Conservation (phyloP, 2,797 vertebrate species). For the Perodicticus potto region DNA sequence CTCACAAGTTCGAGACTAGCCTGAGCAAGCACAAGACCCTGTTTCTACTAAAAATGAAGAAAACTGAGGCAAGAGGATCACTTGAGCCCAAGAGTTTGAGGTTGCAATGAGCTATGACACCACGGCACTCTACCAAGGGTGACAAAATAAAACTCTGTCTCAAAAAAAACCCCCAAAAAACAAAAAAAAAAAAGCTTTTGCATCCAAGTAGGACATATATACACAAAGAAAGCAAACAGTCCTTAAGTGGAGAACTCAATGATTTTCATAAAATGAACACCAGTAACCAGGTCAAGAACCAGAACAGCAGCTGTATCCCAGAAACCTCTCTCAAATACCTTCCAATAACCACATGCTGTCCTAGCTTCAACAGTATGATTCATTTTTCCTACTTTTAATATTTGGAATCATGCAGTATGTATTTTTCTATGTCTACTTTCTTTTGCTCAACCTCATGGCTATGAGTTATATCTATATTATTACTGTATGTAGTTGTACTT, state of each 20-base stretch:
- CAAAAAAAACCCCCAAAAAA: too few species aligned
- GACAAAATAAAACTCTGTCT: too few species aligned
- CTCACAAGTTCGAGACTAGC: too few species aligned
- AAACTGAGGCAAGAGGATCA: too few species aligned
- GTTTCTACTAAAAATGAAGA: too few species aligned
- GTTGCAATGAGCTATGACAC: too few species aligned
- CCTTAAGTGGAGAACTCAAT: not conserved
- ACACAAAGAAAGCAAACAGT: not conserved
- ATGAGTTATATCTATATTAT: not conserved
- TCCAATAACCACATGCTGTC: not conserved
- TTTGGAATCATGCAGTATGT: not conserved
- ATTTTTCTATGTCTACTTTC: not conserved
- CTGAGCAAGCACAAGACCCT: too few species aligned
- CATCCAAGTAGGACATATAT: not conserved
- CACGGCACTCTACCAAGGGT: too few species aligned
- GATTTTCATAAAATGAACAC: not conserved
- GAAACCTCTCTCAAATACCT: not conserved
- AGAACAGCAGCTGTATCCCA: not conserved
- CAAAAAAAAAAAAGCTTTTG: not conserved
- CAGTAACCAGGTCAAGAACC: not conserved
- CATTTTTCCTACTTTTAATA: not conserved
- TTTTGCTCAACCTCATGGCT: not conserved
- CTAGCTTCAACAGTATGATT: not conserved
- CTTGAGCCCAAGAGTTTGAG: too few species aligned
- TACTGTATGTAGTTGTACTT: accelerated